Conservation (phyloP, 92 coral and sea anemone genomes). For the Blastomussa wellsi region DNA sequence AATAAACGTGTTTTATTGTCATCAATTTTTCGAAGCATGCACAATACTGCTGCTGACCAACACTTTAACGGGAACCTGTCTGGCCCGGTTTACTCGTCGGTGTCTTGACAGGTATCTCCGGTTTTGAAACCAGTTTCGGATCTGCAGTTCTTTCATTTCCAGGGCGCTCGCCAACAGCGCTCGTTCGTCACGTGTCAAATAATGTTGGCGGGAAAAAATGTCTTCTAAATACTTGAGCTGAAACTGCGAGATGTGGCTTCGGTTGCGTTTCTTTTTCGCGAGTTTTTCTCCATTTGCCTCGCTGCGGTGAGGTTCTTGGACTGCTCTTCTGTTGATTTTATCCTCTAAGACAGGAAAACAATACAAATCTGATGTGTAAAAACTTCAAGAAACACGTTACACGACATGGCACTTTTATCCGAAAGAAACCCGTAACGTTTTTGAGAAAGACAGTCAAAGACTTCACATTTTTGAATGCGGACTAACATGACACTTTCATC, state of each 20-base stretch:
- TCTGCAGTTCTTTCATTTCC: slow-evolving; percentile 77
- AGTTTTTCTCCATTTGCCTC: background rate
- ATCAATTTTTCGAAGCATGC: background rate
- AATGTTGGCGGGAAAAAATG: slow-evolving; percentile 78
- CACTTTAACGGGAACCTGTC: background rate
- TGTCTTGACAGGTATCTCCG: slow-evolving; percentile 75
- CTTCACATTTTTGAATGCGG: no score
- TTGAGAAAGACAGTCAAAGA: no score
- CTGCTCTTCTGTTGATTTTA: no score
- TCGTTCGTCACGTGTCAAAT: slow-evolving; percentile 83
- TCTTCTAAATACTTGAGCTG: slow-evolving; percentile 71
- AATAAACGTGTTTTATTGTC: background rate
- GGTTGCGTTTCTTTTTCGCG: slow-evolving; percentile 48
- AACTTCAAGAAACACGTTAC: background rate
- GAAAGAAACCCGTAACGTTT: no score
- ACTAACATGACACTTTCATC: no score
- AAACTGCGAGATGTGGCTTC: slow-evolving; percentile 70
- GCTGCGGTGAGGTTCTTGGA: background rate
- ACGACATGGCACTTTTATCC: no score
- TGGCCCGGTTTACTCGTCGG: slow-evolving; percentile 4
- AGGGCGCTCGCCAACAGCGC: slow-evolving; percentile 65
- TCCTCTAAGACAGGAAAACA: background rate
- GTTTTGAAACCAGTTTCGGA: slow-evolving; percentile 90
- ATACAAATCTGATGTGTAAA: background rate
- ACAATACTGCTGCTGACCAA: background rate